phyloP scores from a whole-genome alignment of 1,140 invertebrate genomes.

The Fopius arisanus region DNA sequence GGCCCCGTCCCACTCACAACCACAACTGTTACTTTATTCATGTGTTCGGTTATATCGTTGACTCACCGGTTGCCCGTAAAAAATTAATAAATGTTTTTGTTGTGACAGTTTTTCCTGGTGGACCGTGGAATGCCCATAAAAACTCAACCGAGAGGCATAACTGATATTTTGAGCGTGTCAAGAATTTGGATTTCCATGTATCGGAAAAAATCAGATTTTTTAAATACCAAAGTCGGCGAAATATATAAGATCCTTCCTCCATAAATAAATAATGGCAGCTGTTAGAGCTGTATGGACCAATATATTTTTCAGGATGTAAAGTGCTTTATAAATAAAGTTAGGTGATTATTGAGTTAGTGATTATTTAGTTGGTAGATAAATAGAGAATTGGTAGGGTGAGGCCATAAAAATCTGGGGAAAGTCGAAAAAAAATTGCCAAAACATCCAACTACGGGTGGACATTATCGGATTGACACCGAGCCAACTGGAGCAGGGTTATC shows the following conservation, averaged over 20 bases:
- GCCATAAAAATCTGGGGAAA: background rate
- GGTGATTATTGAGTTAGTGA: too few species aligned
- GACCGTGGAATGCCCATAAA: background rate
- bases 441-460: background rate
- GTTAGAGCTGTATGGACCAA: too few species aligned
- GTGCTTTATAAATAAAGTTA: too few species aligned
- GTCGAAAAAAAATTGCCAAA: background rate
- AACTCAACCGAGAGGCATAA: background rate
- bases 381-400: too few species aligned
- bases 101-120: background rate
- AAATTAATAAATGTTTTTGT: background rate
- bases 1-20: constrained; percentile 22
- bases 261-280: too few species aligned
- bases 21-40: background rate
- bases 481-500: background rate
- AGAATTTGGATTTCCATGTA: too few species aligned
- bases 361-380: too few species aligned
- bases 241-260: too few species aligned
- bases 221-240: too few species aligned
- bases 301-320: too few species aligned
- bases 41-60: background rate
- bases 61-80: background rate
- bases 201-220: too few species aligned
- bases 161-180: background rate
- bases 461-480: background rate